Base-by-base conservation (phyloP, 23 tunicate species). In the Trididemnum miniatum region DNA sequence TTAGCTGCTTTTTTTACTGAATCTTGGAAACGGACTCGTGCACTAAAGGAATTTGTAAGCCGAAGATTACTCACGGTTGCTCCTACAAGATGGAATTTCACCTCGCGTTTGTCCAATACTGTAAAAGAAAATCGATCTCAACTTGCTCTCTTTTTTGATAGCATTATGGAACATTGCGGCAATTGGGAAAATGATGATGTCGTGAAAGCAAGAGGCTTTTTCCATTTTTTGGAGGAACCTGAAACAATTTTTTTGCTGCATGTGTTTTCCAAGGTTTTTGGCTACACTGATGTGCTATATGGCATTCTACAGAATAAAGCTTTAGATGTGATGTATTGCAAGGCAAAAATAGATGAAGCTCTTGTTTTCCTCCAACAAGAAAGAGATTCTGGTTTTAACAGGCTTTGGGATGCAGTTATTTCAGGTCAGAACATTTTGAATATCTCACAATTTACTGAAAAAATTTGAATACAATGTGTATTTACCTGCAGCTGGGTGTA, bases 81-180 rank as follows among this genome's bases (percentile, higher is more conserved):
- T 62, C 69, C 69, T 22, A 62, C 69, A 62, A 15, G 69, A 9
- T 62, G 69, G 69, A 62, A 62, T 62, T 62, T 62, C 26, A 62
- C 69, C 26, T 62, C 69, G 4, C 69, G 69, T 62, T 62, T 62
- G 30, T 15, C 69, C 4, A 62, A 7, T 7, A 44, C 54, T 7
- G 54, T 44, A 7, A 62, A 62, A 62, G 69, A 62, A 62, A 22
- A 62, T 4, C 15, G 69, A 62, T 9, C 20, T 9, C 69, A 62
- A 62, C 69, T 62, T 22, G 5, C 5, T 62, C 5, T 22, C 4
- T 62, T 62, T 62, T 62, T 62, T 22, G 22, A 62, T 22, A 62
- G 69, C 26, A 62, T 62, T 62, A 4, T 62, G 24, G 23, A 62
- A 62, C 22, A 20, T 62, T 15, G 12, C 9, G 69, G 30, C 29